Conservation (phyloP, 2,797 vertebrate species). For the Anas georgica region DNA sequence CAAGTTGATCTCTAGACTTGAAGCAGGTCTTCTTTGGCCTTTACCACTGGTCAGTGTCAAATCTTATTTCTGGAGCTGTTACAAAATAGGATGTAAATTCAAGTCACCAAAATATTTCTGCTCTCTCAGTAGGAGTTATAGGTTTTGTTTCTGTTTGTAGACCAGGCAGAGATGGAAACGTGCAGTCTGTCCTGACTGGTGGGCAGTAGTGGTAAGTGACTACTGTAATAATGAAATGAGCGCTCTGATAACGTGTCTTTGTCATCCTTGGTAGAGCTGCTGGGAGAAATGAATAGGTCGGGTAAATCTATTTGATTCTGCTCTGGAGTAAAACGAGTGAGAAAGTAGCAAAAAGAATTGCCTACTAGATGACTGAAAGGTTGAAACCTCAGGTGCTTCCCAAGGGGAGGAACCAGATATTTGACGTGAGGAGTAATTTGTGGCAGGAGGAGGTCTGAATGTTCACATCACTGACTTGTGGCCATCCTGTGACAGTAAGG, state of each 20-base stretch:
- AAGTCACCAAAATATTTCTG: background rate
- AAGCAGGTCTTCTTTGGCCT: background rate
- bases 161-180: background rate
- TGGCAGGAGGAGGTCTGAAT: background rate
- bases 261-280: background rate
- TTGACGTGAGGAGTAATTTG: background rate
- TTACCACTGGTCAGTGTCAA: background rate
- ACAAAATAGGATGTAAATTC: background rate
- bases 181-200: rapidly evolving
- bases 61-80: background rate
- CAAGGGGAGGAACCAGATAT: rapidly evolving
- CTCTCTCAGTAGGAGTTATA: background rate
- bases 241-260: background rate
- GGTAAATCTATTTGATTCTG: background rate
- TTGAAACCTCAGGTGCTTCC: background rate
- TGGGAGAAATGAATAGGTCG: background rate
- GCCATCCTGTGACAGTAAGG: background rate
- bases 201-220: rapidly evolving
- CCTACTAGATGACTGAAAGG: background rate
- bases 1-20: background rate
- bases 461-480: background rate
- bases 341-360: background rate
- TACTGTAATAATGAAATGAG: rapidly evolving
- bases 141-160: background rate
- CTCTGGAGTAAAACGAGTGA: background rate